These are phyloP conservation scores for Petromus typicus DNA, from an alignment of 2,113 vertebrate species.

Conservation along the genomic window DNA sequence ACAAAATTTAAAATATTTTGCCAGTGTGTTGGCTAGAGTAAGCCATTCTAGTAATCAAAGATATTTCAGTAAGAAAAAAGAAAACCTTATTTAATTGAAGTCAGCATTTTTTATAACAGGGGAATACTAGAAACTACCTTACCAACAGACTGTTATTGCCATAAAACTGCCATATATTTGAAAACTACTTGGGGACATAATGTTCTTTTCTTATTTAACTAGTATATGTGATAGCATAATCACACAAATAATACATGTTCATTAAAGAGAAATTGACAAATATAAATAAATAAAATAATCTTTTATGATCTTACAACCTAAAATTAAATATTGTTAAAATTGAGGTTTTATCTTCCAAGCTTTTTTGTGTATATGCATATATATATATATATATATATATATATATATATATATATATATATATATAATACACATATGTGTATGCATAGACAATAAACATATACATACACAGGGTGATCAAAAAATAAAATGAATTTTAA, in stretches of 20 bases:
- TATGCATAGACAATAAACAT: background rate
- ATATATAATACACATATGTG: background rate
- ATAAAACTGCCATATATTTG: background rate
- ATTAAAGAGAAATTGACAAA: background rate
- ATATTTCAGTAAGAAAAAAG: background rate
- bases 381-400: background rate
- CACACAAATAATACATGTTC: background rate
- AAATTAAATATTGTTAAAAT: background rate
- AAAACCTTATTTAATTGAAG: background rate
- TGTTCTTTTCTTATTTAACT: constrained; percentile 21
- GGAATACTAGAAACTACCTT: background rate
- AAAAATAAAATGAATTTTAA: background rate
- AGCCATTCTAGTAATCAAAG: constrained; percentile 6
- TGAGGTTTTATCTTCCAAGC: background rate
- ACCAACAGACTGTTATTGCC: background rate
- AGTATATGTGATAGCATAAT: constrained; percentile 20
- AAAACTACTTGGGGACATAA: background rate
- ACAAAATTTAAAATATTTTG: constrained; percentile 2
- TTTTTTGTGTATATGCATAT: background rate
- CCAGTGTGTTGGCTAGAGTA: background rate
- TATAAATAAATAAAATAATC: background rate
- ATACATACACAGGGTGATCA: background rate
- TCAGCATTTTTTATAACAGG: background rate
- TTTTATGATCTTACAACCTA: background rate
- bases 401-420: background rate